Conservation (phyloP, 2,113 vertebrate genomes). For the Pteropus alecto region DNA sequence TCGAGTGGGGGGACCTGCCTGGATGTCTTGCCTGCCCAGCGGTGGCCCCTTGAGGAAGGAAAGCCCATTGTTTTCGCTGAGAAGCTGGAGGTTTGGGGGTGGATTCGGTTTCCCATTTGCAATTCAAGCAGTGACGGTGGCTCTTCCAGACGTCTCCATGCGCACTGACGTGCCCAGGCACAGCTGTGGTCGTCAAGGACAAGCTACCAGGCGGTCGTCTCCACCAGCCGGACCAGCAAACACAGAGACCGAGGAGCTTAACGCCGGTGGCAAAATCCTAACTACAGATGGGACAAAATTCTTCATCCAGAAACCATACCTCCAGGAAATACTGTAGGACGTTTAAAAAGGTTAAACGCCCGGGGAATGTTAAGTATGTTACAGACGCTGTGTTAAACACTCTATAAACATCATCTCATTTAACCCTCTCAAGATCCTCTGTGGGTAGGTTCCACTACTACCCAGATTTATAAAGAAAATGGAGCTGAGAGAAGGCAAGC, state of each 20-base stretch:
- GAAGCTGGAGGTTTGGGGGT: neutral
- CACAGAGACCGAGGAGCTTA: neutral
- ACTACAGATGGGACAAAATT: neutral
- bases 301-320: neutral
- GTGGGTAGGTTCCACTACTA: neutral
- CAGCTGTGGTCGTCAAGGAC: neutral
- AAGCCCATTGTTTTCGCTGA: neutral
- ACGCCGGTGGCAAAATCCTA: neutral
- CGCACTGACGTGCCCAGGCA: fast-evolving
- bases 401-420: neutral
- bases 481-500: neutral
- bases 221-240: neutral
- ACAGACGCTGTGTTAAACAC: neutral
- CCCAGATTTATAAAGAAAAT: neutral
- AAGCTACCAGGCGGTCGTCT: neutral
- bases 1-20: neutral
- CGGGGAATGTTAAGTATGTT: neutral
- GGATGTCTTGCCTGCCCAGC: neutral
- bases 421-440: neutral
- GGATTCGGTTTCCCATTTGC: neutral
- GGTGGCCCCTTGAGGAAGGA: neutral
- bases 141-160: neutral
- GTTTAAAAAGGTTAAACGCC: neutral
- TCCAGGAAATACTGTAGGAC: neutral
- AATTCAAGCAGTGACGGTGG: neutral